Conservation (phyloP, 2,797 vertebrate species). For the Lerista edwardsae region DNA sequence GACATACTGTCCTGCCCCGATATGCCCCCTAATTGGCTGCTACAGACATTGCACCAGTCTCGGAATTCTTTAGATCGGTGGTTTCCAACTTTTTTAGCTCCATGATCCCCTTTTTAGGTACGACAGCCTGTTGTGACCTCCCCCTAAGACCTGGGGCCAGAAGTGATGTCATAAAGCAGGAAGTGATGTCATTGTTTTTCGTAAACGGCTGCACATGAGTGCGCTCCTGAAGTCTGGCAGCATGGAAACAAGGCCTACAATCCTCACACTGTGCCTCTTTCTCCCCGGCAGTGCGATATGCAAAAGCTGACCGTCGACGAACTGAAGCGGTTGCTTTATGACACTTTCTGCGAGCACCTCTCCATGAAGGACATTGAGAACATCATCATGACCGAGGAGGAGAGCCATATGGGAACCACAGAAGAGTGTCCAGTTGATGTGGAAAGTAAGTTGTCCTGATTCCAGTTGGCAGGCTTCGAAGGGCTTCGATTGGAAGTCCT, state of each 20-base stretch:
- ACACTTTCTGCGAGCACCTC: constrained; percentile 97
- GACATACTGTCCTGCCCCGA: too few species aligned
- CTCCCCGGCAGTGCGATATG: constrained; percentile 90
- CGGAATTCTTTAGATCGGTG: too few species aligned
- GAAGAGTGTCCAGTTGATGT: constrained; percentile 94
- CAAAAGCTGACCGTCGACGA: constrained; percentile 98
- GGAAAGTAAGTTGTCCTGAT: constrained; percentile 86
- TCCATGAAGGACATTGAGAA: constrained; percentile 99
- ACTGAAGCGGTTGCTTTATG: constrained; percentile 94
- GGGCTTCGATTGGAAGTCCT: too few species aligned
- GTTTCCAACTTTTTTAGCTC: too few species aligned
- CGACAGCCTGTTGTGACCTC: too few species aligned
- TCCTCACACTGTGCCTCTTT: background rate
- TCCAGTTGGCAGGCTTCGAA: background rate
- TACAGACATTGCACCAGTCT: too few species aligned
- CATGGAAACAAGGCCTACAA: background rate
- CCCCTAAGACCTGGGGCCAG: too few species aligned
- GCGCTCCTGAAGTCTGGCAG: background rate
- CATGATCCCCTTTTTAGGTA: too few species aligned
- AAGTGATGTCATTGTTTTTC: too few species aligned
- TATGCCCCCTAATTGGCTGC: too few species aligned
- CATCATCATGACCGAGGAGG: constrained; percentile 98
- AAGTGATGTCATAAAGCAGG: too few species aligned
- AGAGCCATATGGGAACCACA: constrained; percentile 94
- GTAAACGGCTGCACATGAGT: background rate